Percentiles rank a stretch among this genome's conserved stretches.
phyloP scores from a whole-genome alignment of 2,797 vertebrate species.

The Xerus rutilus region DNA sequence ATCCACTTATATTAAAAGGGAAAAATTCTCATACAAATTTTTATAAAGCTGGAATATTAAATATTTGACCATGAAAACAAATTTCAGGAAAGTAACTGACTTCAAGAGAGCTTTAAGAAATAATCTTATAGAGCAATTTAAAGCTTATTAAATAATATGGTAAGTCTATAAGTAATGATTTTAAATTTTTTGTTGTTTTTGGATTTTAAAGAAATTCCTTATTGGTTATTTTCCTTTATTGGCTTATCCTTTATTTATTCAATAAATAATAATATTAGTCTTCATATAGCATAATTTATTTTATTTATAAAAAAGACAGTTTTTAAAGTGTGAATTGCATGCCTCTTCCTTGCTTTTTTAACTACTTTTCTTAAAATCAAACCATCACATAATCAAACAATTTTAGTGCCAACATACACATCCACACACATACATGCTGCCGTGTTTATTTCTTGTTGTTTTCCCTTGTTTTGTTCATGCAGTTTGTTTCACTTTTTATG shows the following conservation, averaged over 20 bases:
- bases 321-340: not conserved
- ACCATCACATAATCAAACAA: not conserved
- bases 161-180: not conserved
- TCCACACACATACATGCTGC: not conserved
- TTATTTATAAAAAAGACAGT: not conserved
- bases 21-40: not conserved
- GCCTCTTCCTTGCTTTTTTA: not conserved
- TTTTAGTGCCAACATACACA: not conserved
- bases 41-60: not conserved
- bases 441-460: slow-evolving; percentile 5
- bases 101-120: slow-evolving; percentile 24
- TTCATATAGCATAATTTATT: not conserved
- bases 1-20: not conserved
- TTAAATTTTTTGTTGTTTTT: not conserved
- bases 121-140: not conserved
- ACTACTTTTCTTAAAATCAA: not conserved
- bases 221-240: not conserved
- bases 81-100: slow-evolving; percentile 18
- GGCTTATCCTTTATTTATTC: slow-evolving; percentile 3
- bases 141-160: not conserved
- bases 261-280: not conserved
- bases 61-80: not conserved
- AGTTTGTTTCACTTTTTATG: not conserved
- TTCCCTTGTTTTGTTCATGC: not conserved
- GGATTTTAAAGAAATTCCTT: not conserved